A percentile compares a stretch with the other conserved stretches of the same genome.
Evolutionary conservation across 2,888 invertebrate species (phyloP).

Genomic region (Cryptus armator): DNA sequence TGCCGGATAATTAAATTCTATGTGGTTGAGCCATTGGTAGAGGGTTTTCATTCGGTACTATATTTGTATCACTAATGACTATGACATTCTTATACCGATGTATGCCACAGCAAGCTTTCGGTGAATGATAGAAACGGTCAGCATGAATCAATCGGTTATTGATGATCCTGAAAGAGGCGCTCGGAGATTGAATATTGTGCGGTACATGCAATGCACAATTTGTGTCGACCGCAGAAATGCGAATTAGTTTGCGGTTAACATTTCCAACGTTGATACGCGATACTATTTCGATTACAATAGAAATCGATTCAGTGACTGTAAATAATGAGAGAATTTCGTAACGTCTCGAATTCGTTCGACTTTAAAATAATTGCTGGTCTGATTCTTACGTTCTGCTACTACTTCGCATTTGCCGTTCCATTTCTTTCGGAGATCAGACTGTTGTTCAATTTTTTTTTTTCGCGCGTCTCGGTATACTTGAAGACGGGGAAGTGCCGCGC

Average conservation of each 20-base stretch:
- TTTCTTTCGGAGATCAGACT: not conserved
- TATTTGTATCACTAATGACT: not conserved
- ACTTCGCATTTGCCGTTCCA: conserved; percentile 3
- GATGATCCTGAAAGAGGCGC: not conserved
- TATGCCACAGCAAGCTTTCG: not conserved
- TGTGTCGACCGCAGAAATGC: conserved; percentile 10
- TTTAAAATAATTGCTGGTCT: not conserved
- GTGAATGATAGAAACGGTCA: conserved; percentile 2
- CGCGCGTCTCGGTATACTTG: conserved; percentile 8
- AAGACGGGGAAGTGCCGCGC: conserved; percentile 30
- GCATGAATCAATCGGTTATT: conserved; percentile 14
- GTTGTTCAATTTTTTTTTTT: conserved; percentile 4
- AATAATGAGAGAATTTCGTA: not conserved
- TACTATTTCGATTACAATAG: not conserved
- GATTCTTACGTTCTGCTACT: not conserved
- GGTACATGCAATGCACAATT: not conserved
- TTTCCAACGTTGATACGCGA: not conserved
- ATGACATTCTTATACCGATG: not conserved
- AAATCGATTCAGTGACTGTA: not conserved
- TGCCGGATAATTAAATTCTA: not conserved
- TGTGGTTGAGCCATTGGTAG: not conserved
- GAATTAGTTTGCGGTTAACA: conserved; percentile 13
- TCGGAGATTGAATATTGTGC: conserved; percentile 4
- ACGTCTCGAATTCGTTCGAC: not conserved
- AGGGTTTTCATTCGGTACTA: not conserved